Evolutionary conservation across 1,140 invertebrate genomes (phyloP), one percentile per base, ranked within the genome.

Genomic region (Rhyacophila brunnea): DNA sequence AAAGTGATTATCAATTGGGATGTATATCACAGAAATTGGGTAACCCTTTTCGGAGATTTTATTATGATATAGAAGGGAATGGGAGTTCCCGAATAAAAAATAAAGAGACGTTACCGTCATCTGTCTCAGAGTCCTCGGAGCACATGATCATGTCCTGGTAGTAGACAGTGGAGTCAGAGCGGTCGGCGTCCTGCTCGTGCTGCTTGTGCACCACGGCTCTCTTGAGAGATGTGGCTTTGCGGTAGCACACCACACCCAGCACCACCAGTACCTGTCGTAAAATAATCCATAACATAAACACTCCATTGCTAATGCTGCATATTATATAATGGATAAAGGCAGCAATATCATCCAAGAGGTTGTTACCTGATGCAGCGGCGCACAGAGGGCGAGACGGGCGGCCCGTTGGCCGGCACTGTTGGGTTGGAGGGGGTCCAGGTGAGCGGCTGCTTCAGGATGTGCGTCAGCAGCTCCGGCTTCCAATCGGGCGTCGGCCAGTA

Each of bases 101-200:
- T n/a, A n/a, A n/a, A n/a, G n/a, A n/a, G n/a, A n/a, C n/a, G n/a
- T 76, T 78, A 87, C 89, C 91, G 72, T 93, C 91, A 70, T 92
- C 90, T 23, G 87, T 89, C 59, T 91, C 91, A 53, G 89, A 93
- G 67, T 93, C 92, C 62, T 92, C 90, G 0, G 92, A 93, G 71
- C 89, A 93, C 68, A 92, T 91, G 20, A 90, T 84, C 69, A 95
- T 90, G 74, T 96, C 92, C 74, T 95, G 92, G 71, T 93, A 95
- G 72, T 93, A 96, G 14, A 92, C 94, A 35, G 92, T 94, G 3
- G 92, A 94, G 71, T 96, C 93, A 0, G 91, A 94, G 43, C 88
- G 86, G 63, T 81, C 81, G 68, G 91, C 93, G 38, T 91, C 86
- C 7, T 86, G 87, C 68, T 92, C 91, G 44, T 89, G 85, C 74